Base-by-base conservation (phyloP, 2,113 vertebrate species). In the Varanus komodoensis region DNA sequence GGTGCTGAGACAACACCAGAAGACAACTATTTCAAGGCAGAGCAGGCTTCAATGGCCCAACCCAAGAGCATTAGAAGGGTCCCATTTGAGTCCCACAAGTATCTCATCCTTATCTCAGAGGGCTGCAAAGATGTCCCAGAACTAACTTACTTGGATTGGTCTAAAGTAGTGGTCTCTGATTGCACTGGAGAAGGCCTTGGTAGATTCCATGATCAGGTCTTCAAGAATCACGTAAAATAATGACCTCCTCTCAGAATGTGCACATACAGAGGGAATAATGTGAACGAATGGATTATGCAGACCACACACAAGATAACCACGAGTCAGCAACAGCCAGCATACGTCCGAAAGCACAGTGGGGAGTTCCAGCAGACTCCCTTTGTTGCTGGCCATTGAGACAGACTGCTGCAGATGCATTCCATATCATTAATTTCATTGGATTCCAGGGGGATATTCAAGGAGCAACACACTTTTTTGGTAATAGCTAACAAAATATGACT, bases 391-490 rank as follows among this genome's bases (percentile, higher is more conserved):
- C 64, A 14, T 80, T 54, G 77, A 88, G 29, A 88, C 19, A 54
- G 44, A 52, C 67, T 81, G 78, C 50, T 38, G 48, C 12, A 17
- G 21, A 19, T 87, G 79, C 71, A 81, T 81, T 88, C 75, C 61
- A 69, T 34, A 81, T 81, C 81, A 88, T 52, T 81, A 71, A 81
- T 89, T 82, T 75, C n/a, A 78, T 68, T 78, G 32, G 44, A 68
- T 89, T 84, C 80, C 68, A 29, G 21, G 57, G 57, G 57, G 50
- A 29, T 50, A 84, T 50, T 84, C 32, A 78, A 50, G 34, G 23
- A 86, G 74, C 29, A 85, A 3, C 74, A 84, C 34, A 54, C 48
- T 52, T 79, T 84, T 44, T 85, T 85, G 34, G 44, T 44, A 68
- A 67, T 32, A 80, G 57, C 17, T 32, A 48, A 48, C 61, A 21